These are phyloP conservation scores for Chiroxiphia lanceolata DNA, from an alignment of 2,797 vertebrate species.

Conservation along the genomic window DNA sequence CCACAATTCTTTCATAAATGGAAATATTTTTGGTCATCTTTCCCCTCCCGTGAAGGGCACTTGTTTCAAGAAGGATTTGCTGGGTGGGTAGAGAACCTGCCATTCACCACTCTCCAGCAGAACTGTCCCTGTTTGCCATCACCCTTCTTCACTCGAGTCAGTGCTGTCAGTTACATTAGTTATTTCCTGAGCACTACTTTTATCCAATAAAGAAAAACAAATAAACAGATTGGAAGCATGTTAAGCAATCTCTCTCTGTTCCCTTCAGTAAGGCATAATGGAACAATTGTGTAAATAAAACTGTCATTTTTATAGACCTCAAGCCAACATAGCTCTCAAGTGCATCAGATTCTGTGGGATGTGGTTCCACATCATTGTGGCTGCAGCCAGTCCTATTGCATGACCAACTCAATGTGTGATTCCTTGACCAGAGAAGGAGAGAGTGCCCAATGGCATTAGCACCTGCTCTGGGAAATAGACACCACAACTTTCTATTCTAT, in stretches of 20 bases:
- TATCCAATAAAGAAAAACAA: constrained; percentile 40
- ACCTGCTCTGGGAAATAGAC: neutral
- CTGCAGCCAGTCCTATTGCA: neutral
- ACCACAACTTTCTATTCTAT: neutral
- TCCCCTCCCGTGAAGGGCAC: neutral
- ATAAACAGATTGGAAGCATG: constrained; percentile 27
- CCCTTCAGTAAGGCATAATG: neutral
- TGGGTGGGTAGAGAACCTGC: neutral
- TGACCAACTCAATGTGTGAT: neutral
- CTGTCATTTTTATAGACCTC: constrained; percentile 9
- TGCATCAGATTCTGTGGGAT: neutral
- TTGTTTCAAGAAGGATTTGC: neutral
- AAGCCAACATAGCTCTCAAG: neutral
- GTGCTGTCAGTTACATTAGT: neutral
- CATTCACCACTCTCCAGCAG: neutral
- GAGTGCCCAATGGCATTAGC: neutral
- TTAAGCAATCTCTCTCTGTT: constrained; percentile 8
- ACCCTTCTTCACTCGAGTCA: neutral
- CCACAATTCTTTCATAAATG: neutral
- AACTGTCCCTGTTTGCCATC: neutral
- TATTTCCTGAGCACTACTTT: constrained; percentile 32
- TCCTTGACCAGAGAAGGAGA: neutral
- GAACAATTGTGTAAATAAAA: constrained; percentile 36
- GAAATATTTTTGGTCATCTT: neutral
- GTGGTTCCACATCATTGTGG: neutral